Conservation (phyloP, 2,113 vertebrate genomes). For the Chionis minor region DNA sequence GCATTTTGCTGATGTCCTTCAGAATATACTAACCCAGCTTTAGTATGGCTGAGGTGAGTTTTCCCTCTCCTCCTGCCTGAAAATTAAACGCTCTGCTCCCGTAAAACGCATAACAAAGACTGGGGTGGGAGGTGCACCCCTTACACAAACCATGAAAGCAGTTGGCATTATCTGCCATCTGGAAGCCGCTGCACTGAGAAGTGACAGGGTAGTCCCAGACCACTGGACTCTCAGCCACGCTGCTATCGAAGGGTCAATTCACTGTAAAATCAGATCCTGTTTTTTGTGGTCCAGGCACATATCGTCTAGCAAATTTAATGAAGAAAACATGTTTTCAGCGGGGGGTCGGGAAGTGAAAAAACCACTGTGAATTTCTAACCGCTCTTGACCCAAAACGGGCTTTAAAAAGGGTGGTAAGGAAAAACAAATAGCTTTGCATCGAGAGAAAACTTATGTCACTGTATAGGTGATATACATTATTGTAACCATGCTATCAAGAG, state of each 20-base stretch:
- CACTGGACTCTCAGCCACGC: not conserved
- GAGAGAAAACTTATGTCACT: not conserved
- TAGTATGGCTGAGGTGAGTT: fast-evolving
- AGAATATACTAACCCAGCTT: not conserved
- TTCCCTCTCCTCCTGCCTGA: not conserved
- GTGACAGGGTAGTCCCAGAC: not conserved
- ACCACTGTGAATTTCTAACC: not conserved
- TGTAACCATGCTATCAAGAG: not conserved
- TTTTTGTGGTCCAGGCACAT: not conserved
- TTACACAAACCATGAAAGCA: not conserved
- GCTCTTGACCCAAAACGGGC: not conserved
- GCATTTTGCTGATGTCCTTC: not conserved
- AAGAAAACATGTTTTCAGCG: not conserved
- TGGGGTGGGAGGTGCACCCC: fast-evolving
- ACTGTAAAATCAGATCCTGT: fast-evolving
- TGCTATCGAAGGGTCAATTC: not conserved
- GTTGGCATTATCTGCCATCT: not conserved
- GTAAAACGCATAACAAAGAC: not conserved
- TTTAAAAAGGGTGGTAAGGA: not conserved
- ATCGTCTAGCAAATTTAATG: not conserved
- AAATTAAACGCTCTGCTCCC: not conserved
- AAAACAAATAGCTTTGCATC: not conserved
- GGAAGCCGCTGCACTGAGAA: fast-evolving
- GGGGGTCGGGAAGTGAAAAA: too few species aligned
- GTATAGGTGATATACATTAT: not conserved